Evolutionary conservation across 1,140 invertebrate genomes (phyloP).

Genomic region (Zaprionus capensis): DNA sequence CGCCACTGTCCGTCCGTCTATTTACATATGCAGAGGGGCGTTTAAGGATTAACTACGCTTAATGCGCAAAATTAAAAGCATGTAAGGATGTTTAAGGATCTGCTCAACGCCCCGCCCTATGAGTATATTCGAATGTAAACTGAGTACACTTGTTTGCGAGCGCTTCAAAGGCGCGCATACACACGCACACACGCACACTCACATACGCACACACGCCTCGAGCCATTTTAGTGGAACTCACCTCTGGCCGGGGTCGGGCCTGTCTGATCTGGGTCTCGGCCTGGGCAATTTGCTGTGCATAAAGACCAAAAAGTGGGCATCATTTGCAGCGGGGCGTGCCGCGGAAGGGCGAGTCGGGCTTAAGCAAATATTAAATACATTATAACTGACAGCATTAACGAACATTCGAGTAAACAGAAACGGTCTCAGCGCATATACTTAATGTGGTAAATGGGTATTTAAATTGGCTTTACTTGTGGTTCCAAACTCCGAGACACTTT

Average conservation of each 20-base stretch:
- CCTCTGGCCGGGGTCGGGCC: slow-evolving; percentile 25
- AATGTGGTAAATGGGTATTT: slow-evolving; percentile 40
- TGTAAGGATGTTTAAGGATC: slow-evolving; percentile 51
- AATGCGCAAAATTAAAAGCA: slow-evolving; percentile 81
- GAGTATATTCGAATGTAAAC: slow-evolving; percentile 22
- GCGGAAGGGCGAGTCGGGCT: slow-evolving; percentile 31
- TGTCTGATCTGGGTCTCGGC: slow-evolving; percentile 27
- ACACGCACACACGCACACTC: slow-evolving; percentile 1
- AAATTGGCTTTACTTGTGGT: slow-evolving; percentile 64
- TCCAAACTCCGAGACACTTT: slow-evolving; percentile 56
- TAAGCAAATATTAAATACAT: slow-evolving; percentile 81
- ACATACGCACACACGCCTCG: slow-evolving; percentile 53
- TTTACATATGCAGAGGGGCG: slow-evolving; percentile 55
- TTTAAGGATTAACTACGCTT: slow-evolving; percentile 76
- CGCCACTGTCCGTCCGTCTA: slow-evolving; percentile 4
- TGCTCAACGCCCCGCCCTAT: slow-evolving; percentile 4
- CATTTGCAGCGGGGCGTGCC: slow-evolving; percentile 37
- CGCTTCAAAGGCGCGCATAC: slow-evolving; percentile 68
- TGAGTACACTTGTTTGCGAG: slow-evolving; percentile 11
- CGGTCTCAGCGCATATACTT: not conserved
- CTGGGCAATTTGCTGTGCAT: slow-evolving; percentile 71
- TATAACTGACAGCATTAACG: slow-evolving; percentile 64
- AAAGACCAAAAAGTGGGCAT: slow-evolving; percentile 72
- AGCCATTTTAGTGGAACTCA: slow-evolving; percentile 70
- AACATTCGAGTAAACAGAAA: slow-evolving; percentile 60